A percentile compares a stretch with the other conserved stretches of the same genome.
Conservation (phyloP, 2,888 invertebrate species). For the Lysandra bellargus region DNA sequence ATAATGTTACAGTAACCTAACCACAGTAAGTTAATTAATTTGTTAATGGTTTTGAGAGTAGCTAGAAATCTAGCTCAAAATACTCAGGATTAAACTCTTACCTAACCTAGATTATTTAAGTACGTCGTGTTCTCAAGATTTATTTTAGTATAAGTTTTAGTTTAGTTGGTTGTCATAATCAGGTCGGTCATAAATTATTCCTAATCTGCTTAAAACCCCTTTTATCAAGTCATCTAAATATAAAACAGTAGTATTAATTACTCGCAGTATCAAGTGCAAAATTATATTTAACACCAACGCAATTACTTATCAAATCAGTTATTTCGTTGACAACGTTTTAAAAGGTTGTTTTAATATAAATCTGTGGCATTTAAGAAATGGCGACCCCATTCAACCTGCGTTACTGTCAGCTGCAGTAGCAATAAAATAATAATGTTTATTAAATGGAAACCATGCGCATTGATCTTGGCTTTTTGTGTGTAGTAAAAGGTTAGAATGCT, state of each 20-base stretch:
- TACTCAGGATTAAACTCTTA: too few relatives aligned
- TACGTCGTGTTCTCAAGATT: too few relatives aligned
- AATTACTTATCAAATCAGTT: not conserved
- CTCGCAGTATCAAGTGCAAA: not conserved
- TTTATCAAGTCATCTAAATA: too few relatives aligned
- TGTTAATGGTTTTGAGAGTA: too few relatives aligned
- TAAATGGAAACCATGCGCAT: slow-evolving; percentile 8
- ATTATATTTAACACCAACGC: not conserved
- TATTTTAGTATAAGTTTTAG: too few relatives aligned
- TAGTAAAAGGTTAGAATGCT: not conserved
- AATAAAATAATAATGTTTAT: slow-evolving; percentile 8
- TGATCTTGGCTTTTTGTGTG: not conserved
- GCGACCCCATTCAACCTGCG: not conserved
- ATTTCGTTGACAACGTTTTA: not conserved
- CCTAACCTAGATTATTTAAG: too few relatives aligned
- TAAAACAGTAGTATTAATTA: not conserved
- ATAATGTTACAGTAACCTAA: too few relatives aligned
- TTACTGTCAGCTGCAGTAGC: not conserved
- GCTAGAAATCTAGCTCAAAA: too few relatives aligned
- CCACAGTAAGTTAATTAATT: too few relatives aligned
- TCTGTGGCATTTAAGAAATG: not conserved
- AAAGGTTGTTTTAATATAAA: not conserved
- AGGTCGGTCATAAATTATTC: too few relatives aligned
- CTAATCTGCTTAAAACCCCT: too few relatives aligned
- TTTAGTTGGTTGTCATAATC: too few relatives aligned